These are phyloP conservation scores for Phortica magna DNA, from an alignment of 2,888 invertebrate species.

Conservation along the genomic window DNA sequence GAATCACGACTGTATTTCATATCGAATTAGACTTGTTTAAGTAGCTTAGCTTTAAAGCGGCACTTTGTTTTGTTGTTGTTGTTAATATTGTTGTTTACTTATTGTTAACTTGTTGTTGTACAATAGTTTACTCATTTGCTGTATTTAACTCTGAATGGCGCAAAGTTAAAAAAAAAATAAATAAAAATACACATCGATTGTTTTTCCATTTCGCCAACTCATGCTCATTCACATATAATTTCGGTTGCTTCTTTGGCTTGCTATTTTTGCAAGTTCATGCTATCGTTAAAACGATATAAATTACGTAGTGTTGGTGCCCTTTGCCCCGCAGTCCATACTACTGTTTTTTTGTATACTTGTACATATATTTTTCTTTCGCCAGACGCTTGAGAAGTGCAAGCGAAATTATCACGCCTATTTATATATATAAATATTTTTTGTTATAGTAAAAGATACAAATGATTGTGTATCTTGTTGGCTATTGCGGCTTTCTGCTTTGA, in stretches of 20 bases:
- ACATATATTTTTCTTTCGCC: not conserved
- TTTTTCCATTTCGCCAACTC: not conserved
- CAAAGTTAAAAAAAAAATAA: too few relatives aligned
- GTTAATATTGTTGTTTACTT: not conserved
- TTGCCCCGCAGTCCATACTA: not conserved
- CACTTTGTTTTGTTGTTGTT: not conserved
- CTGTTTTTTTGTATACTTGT: not conserved
- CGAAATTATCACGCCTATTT: not conserved
- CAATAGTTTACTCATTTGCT: not conserved
- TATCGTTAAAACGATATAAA: constrained; percentile 11
- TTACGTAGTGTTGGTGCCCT: not conserved
- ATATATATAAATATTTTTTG: not conserved
- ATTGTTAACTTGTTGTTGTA: not conserved
- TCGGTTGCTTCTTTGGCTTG: not conserved
- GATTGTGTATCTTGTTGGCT: too few relatives aligned
- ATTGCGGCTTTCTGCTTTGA: not conserved
- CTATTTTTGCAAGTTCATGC: constrained; percentile 1
- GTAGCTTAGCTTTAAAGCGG: not conserved
- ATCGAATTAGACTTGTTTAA: too few relatives aligned
- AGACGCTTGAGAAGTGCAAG: not conserved
- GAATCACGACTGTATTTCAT: too few relatives aligned
- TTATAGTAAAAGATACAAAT: not conserved
- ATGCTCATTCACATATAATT: not conserved
- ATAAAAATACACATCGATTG: too few relatives aligned
- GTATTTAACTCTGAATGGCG: not conserved